These are phyloP conservation scores for Sus scrofa DNA, from an alignment of 2,113 vertebrate species.

Conservation along the genomic window T2T-Sscrofa CM000824.6:148787001-148787500, in stretches of 20 bases:
- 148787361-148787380: not conserved
- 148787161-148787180: not conserved
- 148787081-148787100: not conserved
- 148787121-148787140: not conserved
- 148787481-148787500: too few species aligned
- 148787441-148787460: too few species aligned
- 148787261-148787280: not conserved
- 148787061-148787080: too few species aligned
- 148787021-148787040: not conserved
- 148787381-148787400: not conserved
- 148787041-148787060: not conserved
- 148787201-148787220: conserved; percentile 8
- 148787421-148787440: not conserved
- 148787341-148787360: not conserved
- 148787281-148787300: too few species aligned
- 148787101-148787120: not conserved
- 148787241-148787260: not conserved
- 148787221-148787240: not conserved
- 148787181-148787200: not conserved
- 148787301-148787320: not conserved
- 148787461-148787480: too few species aligned
- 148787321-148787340: not conserved
- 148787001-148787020: not conserved
- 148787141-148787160: not conserved
- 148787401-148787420: not conserved